Conservation (phyloP, 2,888 invertebrate species). For the Acheta domesticus region DNA sequence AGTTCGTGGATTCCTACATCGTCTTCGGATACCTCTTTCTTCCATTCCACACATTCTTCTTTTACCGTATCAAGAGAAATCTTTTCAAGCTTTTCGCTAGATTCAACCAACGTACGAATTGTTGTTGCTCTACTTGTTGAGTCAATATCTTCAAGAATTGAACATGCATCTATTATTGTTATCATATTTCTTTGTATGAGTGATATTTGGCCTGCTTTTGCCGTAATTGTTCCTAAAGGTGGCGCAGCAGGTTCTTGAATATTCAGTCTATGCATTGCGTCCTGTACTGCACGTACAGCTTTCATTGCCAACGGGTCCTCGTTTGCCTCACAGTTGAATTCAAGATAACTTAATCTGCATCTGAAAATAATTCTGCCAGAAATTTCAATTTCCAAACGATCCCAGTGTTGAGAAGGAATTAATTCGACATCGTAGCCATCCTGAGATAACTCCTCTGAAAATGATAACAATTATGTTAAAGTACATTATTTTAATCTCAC, state of each 20-base stretch:
- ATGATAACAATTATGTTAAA: not conserved
- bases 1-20: too few relatives aligned
- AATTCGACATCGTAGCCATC: not conserved
- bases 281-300: not conserved
- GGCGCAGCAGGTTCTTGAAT: not conserved
- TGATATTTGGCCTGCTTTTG: not conserved
- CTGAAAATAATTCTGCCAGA: not conserved
- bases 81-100: not conserved
- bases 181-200: not conserved
- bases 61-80: too few relatives aligned
- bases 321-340: not conserved
- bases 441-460: not conserved
- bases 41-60: too few relatives aligned
- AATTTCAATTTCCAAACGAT: not conserved
- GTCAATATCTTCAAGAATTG: not conserved
- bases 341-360: not conserved
- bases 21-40: too few relatives aligned
- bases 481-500: too few relatives aligned
- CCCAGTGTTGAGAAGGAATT: constrained; percentile 5
- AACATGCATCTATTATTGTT: too few relatives aligned
- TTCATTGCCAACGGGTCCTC: not conserved
- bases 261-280: not conserved
- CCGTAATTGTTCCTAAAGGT: not conserved
- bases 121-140: not conserved
- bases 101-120: not conserved